phyloP scores from a whole-genome alignment of 2,888 invertebrate species.

The Eutolmus rufibarbis region DNA sequence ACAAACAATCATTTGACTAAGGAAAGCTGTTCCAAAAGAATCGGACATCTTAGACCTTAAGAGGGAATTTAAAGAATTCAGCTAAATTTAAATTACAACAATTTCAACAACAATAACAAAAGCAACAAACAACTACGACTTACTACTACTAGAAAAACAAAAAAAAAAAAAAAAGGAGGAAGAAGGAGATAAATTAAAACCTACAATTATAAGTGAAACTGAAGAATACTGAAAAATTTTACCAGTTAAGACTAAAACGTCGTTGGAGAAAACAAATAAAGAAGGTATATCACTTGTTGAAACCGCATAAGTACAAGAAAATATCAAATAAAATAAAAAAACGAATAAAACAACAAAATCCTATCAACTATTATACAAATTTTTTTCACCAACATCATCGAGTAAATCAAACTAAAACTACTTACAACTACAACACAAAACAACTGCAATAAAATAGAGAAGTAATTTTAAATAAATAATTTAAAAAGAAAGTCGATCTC shows the following conservation, averaged over 20 bases:
- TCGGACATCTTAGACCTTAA: neutral
- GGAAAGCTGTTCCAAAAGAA: neutral
- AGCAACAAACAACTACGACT: slow-evolving; percentile 22
- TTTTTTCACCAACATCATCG: slow-evolving; percentile 15
- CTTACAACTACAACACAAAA: neutral
- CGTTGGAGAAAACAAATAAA: neutral
- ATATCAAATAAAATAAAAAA: slow-evolving; percentile 12
- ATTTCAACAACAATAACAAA: neutral
- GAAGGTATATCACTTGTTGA: slow-evolving; percentile 3
- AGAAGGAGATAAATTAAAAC: too few relatives aligned
- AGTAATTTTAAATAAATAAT: neutral
- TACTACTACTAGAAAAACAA: neutral
- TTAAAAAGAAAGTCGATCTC: neutral
- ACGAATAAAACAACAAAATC: neutral
- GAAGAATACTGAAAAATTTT: neutral
- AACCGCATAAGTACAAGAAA: slow-evolving; percentile 32
- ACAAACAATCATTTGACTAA: slow-evolving; percentile 19
- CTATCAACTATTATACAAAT: slow-evolving; percentile 28
- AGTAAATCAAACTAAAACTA: neutral
- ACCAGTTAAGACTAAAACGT: neutral
- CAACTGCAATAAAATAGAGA: neutral
- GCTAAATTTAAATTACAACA: neutral
- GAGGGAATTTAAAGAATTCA: neutral
- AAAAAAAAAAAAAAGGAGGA: neutral
- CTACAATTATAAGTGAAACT: neutral